Evolutionary conservation across 2,797 vertebrate species (phyloP).

Genomic region (Sarcoramphus papa): DNA sequence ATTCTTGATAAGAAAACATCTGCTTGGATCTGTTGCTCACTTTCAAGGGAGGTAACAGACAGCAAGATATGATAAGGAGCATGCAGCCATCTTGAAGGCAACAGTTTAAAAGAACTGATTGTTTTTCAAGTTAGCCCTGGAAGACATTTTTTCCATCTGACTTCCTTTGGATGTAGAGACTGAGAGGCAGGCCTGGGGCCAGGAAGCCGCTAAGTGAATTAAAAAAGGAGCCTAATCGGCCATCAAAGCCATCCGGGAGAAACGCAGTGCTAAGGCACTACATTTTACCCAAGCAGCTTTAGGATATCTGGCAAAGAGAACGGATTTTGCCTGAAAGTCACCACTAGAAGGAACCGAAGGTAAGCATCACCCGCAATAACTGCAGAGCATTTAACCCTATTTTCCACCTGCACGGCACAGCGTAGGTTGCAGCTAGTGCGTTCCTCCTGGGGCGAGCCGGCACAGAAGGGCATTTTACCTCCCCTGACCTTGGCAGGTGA

Average conservation of each 20-base stretch:
- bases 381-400: not conserved
- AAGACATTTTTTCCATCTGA: not conserved
- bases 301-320: not conserved
- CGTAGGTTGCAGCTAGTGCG: accelerated
- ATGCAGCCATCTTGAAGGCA: conserved; percentile 34
- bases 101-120: conserved; percentile 39
- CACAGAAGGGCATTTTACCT: not conserved
- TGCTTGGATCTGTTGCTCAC: conserved; percentile 53
- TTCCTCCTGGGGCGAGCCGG: accelerated
- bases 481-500: not conserved
- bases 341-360: not conserved
- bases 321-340: not conserved
- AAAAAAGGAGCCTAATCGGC: not conserved
- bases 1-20: conserved; percentile 77
- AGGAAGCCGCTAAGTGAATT: not conserved
- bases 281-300: not conserved
- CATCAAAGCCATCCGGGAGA: not conserved
- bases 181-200: not conserved
- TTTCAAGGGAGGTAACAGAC: conserved; percentile 57
- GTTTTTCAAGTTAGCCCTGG: conserved; percentile 40
- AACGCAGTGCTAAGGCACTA: not conserved
- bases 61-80: conserved; percentile 3
- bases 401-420: not conserved
- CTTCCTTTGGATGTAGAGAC: not conserved
- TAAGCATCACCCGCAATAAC: not conserved